A percentile compares a stretch with the other conserved stretches of the same genome.
Conservation (phyloP, 2,113 vertebrate species). For the Pseudolaguvia tuberculata region DNA sequence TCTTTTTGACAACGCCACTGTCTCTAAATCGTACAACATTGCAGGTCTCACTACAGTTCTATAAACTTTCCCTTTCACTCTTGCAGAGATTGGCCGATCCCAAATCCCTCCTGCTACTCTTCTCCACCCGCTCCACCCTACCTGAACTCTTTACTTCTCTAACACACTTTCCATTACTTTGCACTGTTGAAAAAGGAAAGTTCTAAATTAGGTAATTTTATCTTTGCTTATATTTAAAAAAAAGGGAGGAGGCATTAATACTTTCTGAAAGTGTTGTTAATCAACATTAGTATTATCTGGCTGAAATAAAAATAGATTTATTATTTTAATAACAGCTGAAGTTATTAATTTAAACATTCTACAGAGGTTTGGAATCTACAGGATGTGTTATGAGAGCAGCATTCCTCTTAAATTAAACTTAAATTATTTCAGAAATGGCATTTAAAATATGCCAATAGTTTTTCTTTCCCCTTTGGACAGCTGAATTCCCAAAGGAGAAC, state of each 20-base stretch:
- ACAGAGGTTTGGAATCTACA: neutral
- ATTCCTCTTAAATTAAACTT: slow-evolving; percentile 15
- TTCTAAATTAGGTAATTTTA: neutral
- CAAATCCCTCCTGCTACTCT: too few species aligned
- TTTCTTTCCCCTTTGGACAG: slow-evolving; percentile 27
- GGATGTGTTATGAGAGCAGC: slow-evolving; percentile 2
- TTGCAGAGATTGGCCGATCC: too few species aligned
- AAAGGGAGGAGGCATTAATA: neutral
- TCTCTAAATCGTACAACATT: too few species aligned
- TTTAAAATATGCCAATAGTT: slow-evolving; percentile 17
- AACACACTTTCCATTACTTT: too few species aligned
- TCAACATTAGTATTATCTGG: slow-evolving; percentile 1
- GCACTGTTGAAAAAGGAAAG: neutral
- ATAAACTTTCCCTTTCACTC: too few species aligned
- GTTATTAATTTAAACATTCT: slow-evolving; percentile 1
- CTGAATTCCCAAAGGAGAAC: slow-evolving; percentile 32
- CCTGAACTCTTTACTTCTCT: too few species aligned
- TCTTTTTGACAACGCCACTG: too few species aligned
- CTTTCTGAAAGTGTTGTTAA: neutral
- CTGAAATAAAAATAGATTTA: slow-evolving; percentile 3
- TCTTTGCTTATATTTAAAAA: too few species aligned
- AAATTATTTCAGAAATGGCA: slow-evolving; percentile 7
- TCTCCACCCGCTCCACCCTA: too few species aligned
- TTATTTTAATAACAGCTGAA: neutral
- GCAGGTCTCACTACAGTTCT: too few species aligned